A percentile compares a stretch with the other conserved stretches of the same genome.
Conservation (phyloP, 2,113 vertebrate species). For the Chlorodrepanis virens region DNA sequence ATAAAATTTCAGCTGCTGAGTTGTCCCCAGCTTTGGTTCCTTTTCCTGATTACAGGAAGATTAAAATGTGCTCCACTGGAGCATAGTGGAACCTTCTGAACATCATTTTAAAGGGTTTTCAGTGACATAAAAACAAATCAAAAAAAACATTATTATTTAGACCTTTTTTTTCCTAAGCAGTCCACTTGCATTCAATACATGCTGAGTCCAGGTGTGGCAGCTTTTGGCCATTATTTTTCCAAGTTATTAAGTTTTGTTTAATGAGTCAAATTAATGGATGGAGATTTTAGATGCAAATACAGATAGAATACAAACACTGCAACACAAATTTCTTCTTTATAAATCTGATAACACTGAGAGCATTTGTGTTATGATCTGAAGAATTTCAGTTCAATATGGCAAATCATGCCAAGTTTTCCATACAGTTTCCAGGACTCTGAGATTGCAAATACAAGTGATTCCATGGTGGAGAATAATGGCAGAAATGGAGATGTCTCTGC, state of each 20-base stretch:
- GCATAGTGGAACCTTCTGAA: not conserved
- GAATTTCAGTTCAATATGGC: not conserved
- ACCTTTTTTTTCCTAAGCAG: not conserved
- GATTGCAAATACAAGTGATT: not conserved
- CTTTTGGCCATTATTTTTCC: not conserved
- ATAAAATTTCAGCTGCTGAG: not conserved
- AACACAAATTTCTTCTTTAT: not conserved
- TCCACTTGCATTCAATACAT: not conserved
- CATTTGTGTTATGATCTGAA: not conserved
- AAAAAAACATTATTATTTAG: not conserved
- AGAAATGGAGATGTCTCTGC: not conserved
- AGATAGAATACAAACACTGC: not conserved
- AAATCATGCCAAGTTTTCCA: not conserved
- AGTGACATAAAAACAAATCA: not conserved
- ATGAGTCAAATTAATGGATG: not conserved
- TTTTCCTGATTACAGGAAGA: not conserved
- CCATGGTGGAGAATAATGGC: not conserved
- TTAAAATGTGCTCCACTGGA: not conserved
- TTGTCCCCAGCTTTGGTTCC: not conserved
- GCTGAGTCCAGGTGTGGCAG: not conserved
- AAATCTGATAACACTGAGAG: not conserved
- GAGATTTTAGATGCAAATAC: not conserved
- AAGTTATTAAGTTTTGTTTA: not conserved
- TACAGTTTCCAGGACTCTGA: not conserved
- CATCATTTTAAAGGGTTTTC: not conserved